These are phyloP conservation scores for Echiichthys vipera DNA, from an alignment of 2,797 vertebrate species.

Conservation along the genomic window DNA sequence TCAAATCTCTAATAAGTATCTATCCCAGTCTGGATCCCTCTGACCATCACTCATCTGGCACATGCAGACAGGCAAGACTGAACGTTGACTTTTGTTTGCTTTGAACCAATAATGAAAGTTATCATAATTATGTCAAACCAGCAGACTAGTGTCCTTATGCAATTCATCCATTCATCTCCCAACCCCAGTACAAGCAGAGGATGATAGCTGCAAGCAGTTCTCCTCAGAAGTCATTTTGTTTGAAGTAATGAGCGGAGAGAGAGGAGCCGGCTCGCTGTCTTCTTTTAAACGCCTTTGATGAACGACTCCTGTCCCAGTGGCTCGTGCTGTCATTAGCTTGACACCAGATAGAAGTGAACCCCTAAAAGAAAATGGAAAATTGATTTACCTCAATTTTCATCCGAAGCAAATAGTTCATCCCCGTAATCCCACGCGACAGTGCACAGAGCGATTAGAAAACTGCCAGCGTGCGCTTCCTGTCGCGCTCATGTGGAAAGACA, in stretches of 20 bases:
- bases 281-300: slow-evolving; percentile 84
- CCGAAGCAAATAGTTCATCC: slow-evolving; percentile 77
- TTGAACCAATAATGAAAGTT: slow-evolving; percentile 15
- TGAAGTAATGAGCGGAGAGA: slow-evolving; percentile 80
- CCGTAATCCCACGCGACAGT: slow-evolving; percentile 67
- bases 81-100: slow-evolving; percentile 35
- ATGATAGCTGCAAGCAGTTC: slow-evolving; percentile 62
- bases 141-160: slow-evolving; percentile 11
- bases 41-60: background rate
- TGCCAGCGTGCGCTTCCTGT: slow-evolving; percentile 56
- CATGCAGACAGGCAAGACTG: background rate
- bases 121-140: slow-evolving; percentile 44
- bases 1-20: background rate
- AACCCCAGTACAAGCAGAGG: slow-evolving; percentile 26
- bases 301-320: slow-evolving; percentile 80
- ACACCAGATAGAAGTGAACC: slow-evolving; percentile 81
- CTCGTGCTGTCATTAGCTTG: slow-evolving; percentile 79
- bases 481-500: slow-evolving; percentile 60
- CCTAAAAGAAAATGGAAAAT: slow-evolving; percentile 86
- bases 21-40: background rate
- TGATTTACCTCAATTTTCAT: slow-evolving; percentile 84
- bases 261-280: slow-evolving; percentile 57
- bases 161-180: slow-evolving; percentile 37
- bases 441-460: slow-evolving; percentile 67
- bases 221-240: slow-evolving; percentile 81